A percentile compares a stretch with the other conserved stretches of the same genome.
These are phyloP conservation scores for Drosophila bocki DNA, from an alignment of 1,140 invertebrate genomes.

Conservation along the genomic window DNA sequence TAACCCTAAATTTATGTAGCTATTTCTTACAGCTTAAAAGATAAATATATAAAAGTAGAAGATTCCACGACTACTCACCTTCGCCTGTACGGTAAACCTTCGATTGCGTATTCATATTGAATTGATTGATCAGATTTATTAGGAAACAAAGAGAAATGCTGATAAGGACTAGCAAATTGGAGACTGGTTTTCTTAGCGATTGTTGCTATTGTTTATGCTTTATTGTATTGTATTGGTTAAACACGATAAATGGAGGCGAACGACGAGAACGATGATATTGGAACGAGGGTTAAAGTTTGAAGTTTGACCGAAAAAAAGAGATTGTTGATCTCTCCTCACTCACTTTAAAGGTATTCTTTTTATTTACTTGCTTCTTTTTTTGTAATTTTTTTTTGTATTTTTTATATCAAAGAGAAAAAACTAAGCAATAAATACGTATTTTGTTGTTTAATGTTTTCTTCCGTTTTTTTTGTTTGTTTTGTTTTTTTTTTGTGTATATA, in stretches of 20 bases:
- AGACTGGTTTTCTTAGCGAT: constrained; percentile 58
- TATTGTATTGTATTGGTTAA: constrained; percentile 26
- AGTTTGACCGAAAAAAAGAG: constrained; percentile 49
- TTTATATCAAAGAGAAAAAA: constrained; percentile 81
- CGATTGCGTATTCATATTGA: constrained; percentile 82
- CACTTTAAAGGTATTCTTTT: constrained; percentile 31
- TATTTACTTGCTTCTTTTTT: constrained; percentile 7
- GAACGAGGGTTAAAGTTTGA: constrained; percentile 39
- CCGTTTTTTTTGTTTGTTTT: constrained; percentile 26
- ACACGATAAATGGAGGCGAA: constrained; percentile 40
- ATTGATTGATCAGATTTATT: constrained; percentile 50
- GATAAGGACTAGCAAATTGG: constrained; percentile 69
- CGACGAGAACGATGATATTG: constrained; percentile 35
- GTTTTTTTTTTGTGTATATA: constrained; percentile 74
- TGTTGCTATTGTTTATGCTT: constrained; percentile 26
- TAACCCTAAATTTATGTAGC: too few relatives aligned
- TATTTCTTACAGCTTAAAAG: too few relatives aligned
- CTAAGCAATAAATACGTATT: constrained; percentile 83
- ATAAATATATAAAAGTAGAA: too few relatives aligned
- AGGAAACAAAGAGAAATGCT: constrained; percentile 63
- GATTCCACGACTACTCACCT: constrained; percentile 51
- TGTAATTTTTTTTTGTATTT: constrained; percentile 67
- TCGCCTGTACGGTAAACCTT: constrained; percentile 83
- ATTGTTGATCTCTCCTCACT: constrained; percentile 28
- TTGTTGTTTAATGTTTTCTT: constrained; percentile 40